Evolutionary conservation across 1,140 invertebrate genomes (phyloP), one percentile per base, ranked within the genome.

Genomic region (Hypsibius dujardini): DNA sequence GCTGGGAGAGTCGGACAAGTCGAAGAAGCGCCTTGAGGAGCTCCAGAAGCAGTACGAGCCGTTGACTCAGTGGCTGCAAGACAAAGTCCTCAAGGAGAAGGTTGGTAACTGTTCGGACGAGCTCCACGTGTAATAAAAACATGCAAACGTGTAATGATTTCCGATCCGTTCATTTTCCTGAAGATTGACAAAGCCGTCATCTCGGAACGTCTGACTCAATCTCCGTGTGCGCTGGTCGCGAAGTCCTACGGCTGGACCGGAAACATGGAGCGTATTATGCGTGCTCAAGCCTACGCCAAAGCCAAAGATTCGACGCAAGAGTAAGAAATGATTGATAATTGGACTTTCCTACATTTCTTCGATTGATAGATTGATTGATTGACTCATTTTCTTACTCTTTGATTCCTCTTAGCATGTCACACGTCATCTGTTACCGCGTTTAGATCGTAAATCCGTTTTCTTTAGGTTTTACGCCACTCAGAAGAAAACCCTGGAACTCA

Each of bases 401-500:
- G n/a, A 56, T 7, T n/a, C n/a, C 50, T 56, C n/a, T 56, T 56
- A n/a, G 50, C n/a, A n/a, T 56, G 7, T 56, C n/a, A n/a, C 50
- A 56, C n/a, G 7, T 56, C n/a, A 7, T 56, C 7, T 56, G 7
- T 56, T 7, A 56, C 50, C 50, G 7, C 7, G n/a, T 56, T 56
- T n/a, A 56, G 50, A 7, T 56, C 7, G n/a, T 56, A 7, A 56
- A 56, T 69, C 80, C 71, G 74, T 70, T 73, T 74, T 73, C 75
- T 77, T 15, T 73, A 85, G 83, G 62, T 95, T 94, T 80, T 97
- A 98, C 77, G 81, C 95, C 12, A 89, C 86, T 74, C 94, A 98
- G 80, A 98, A 96, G 84, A 98, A 98, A 80, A 93, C 89, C 40
- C 79, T 99, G 70, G 96, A 99, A 83, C 88, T 99, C 71, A 99